Evolutionary conservation across 2,888 invertebrate genomes (phyloP), one percentile per base, ranked within the genome.

Genomic region (Netelia inedita): DNA sequence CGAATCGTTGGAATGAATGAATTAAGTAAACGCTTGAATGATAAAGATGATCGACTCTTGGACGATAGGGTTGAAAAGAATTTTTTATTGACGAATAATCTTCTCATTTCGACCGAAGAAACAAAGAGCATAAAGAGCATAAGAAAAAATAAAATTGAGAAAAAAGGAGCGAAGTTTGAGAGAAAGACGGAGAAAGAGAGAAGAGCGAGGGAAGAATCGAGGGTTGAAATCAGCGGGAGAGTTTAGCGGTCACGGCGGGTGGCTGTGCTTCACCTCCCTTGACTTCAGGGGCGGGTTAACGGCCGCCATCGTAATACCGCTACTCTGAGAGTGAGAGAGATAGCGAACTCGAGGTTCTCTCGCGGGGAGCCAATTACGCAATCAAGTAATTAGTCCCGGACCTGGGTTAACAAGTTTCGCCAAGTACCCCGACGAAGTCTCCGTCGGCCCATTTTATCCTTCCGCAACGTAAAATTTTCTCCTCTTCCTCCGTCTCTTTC

Each of bases 321-420:
- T 76, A 71, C 46, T 16, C 10, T 19, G 35, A 35, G 35, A 35
- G 35, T 5, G 3, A 28, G 28, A 28, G 5, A 35, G 35, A 35
- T 6, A 35, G 21, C 41, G 41, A 55, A 57, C 75, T 78, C 35
- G 71, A 80, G 59, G 55, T 63, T 76, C 61, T 83, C 46, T 83
- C 81, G 86, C 89, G 90, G 91, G 88, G 89, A 88, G 89, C 91
- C 91, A 93, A 93, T 93, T 92, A 93, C 91, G 91, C 90, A 92
- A 93, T 93, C 93, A 91, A 93, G 91, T 92, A 92, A 93, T 93
- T 93, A 93, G 91, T 91, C 92, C 91, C 92, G 90, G 92, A 93
- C 91, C 92, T 91, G 84, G 89, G 91, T 85, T 91, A 93, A 92
- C 92, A 83, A 88, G 88, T 89, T 89, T 89, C 87, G 82, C 79